phyloP scores from a whole-genome alignment of 2,113 vertebrate genomes.

The Corythaixoides concolor region DNA sequence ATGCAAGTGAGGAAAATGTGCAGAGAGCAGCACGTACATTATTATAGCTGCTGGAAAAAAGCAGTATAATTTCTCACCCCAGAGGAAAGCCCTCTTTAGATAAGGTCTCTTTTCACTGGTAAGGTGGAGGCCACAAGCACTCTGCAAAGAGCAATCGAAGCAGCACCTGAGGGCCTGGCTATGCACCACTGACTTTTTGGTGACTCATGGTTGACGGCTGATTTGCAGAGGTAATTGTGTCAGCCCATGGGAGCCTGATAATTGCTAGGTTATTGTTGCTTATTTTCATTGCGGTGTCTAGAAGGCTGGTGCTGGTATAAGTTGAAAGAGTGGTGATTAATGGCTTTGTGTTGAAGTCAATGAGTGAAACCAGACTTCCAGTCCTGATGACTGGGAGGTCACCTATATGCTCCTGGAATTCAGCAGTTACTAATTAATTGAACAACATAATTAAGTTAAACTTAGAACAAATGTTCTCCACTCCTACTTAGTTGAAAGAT shows the following conservation, averaged over 20 bases:
- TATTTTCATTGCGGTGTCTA: neutral
- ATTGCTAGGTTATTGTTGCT: neutral
- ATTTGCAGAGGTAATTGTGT: neutral
- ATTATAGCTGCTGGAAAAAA: neutral
- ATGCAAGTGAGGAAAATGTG: neutral
- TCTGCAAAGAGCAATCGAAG: neutral
- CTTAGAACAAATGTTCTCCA: neutral
- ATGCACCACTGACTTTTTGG: neutral
- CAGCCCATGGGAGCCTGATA: neutral
- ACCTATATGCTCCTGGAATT: neutral
- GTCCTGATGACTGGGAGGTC: fast-evolving
- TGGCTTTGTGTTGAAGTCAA: neutral
- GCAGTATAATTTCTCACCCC: neutral
- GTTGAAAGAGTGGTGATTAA: neutral
- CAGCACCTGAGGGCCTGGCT: neutral
- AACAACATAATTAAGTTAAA: neutral
- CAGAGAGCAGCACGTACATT: neutral
- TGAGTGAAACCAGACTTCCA: neutral
- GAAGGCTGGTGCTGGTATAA: neutral
- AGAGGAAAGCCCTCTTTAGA: neutral
- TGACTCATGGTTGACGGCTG: neutral
- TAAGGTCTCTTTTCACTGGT: neutral
- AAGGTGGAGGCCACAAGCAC: neutral
- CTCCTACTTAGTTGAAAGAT: neutral
- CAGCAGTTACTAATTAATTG: neutral